Conservation (phyloP, 1,140 invertebrate genomes). For the Pseudoatta argentina region DNA sequence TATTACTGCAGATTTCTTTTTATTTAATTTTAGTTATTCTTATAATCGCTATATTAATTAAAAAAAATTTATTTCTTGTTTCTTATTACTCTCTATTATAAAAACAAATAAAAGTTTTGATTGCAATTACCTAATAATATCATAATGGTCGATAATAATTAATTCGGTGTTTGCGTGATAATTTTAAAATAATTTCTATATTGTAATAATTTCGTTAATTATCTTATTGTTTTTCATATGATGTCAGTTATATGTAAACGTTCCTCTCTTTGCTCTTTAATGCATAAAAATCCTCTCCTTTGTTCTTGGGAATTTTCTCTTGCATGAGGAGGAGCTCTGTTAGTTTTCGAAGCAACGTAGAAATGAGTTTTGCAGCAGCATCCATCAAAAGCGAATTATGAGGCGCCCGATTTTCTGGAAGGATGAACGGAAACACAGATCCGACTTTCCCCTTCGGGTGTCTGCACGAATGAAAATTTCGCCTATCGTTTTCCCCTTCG, state of each 20-base stretch:
- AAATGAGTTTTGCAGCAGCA: constrained; percentile 61
- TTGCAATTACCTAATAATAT: not conserved
- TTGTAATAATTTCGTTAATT: constrained; percentile 18
- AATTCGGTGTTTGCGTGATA: not conserved
- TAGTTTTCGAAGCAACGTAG: constrained; percentile 33
- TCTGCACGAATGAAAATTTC: constrained; percentile 28
- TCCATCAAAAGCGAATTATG: constrained; percentile 62
- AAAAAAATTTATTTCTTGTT: not conserved
- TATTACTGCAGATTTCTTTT: not conserved
- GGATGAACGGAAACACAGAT: constrained; percentile 18
- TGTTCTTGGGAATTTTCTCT: constrained; percentile 32
- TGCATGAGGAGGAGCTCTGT: constrained; percentile 14
- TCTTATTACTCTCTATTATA: not conserved
- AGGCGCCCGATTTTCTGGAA: constrained; percentile 29
- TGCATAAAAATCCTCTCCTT: constrained; percentile 46
- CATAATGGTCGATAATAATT: not conserved
- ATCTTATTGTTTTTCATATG: not conserved
- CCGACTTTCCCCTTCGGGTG: constrained; percentile 12
- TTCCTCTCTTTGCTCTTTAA: constrained; percentile 46
- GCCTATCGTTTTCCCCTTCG: not conserved
- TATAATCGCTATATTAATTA: not conserved
- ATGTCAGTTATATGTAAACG: not conserved
- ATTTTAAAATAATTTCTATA: not conserved
- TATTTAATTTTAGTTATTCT: not conserved
- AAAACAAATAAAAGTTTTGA: not conserved